phyloP scores from a whole-genome alignment of 2,113 vertebrate genomes.

The Hemiprocne comata region DNA sequence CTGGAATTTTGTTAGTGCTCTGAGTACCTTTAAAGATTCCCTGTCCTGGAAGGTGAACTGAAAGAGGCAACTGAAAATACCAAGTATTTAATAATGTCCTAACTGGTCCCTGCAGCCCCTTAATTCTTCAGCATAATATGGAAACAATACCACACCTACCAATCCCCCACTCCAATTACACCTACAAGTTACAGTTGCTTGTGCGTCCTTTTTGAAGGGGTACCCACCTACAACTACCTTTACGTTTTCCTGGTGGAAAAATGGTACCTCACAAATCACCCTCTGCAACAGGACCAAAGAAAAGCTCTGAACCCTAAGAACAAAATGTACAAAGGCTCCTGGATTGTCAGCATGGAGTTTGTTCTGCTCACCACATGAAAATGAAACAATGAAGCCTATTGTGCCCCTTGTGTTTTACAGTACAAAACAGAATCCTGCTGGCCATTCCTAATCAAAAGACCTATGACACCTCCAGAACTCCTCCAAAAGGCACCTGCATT shows the following conservation, averaged over 20 bases:
- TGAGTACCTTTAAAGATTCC: not conserved
- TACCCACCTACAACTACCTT: not conserved
- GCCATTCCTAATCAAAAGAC: not conserved
- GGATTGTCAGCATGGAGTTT: not conserved
- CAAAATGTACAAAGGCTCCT: not conserved
- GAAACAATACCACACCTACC: not conserved
- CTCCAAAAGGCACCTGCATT: not conserved
- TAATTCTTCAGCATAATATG: not conserved
- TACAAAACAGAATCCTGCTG: not conserved
- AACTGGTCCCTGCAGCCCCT: not conserved
- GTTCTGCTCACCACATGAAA: not conserved
- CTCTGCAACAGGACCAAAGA: not conserved
- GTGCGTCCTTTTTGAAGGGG: accelerated
- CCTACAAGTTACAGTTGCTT: not conserved
- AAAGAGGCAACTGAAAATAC: not conserved
- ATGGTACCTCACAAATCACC: not conserved
- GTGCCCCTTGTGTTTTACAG: not conserved
- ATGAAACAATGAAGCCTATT: not conserved
- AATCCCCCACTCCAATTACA: not conserved
- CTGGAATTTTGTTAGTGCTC: not conserved
- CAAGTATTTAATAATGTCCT: not conserved
- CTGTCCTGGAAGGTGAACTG: not conserved
- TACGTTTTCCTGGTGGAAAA: not conserved
- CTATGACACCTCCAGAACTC: not conserved
- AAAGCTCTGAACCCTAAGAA: not conserved